Evolutionary conservation across 2,797 vertebrate species (phyloP).

Genomic region (Melanotaenia nigrans): DNA sequence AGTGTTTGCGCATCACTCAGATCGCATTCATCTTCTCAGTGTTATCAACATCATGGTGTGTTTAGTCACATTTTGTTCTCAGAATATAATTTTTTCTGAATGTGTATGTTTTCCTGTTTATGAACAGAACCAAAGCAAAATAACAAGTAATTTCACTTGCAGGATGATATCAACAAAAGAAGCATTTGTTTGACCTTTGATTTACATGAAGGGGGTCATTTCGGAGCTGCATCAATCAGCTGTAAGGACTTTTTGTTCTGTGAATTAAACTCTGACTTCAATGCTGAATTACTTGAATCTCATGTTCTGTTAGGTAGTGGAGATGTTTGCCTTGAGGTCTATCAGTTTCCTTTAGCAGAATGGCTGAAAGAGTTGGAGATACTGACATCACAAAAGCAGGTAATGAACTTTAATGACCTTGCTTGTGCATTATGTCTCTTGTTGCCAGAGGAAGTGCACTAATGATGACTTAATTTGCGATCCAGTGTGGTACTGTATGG

Average conservation of each 20-base stretch:
- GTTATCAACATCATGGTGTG: constrained; percentile 87
- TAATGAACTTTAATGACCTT: constrained; percentile 16
- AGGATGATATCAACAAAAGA: constrained; percentile 87
- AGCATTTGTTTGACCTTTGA: constrained; percentile 81
- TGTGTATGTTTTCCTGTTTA: background rate
- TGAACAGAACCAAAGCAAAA: background rate
- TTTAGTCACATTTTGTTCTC: constrained; percentile 13
- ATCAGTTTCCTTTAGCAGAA: constrained; percentile 84
- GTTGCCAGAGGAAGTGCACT: background rate
- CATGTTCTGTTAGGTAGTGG: constrained; percentile 79
- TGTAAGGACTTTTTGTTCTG: constrained; percentile 71
- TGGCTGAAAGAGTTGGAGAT: constrained; percentile 86
- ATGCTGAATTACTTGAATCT: background rate
- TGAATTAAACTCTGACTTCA: background rate
- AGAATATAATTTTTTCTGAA: background rate
- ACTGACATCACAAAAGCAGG: constrained; percentile 51
- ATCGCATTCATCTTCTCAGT: constrained; percentile 81
- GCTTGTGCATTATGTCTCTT: background rate
- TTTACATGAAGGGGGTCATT: constrained; percentile 81
- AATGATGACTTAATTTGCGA: background rate
- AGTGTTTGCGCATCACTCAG: constrained; percentile 82
- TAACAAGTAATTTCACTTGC: constrained; percentile 15
- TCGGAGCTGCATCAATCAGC: constrained; percentile 84
- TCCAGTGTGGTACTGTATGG: background rate
- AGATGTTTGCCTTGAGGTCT: constrained; percentile 88